A percentile compares a stretch with the other conserved stretches of the same genome.
These are phyloP conservation scores for Trogon melanurus DNA, from an alignment of 2,113 vertebrate species.

Conservation along the genomic window DNA sequence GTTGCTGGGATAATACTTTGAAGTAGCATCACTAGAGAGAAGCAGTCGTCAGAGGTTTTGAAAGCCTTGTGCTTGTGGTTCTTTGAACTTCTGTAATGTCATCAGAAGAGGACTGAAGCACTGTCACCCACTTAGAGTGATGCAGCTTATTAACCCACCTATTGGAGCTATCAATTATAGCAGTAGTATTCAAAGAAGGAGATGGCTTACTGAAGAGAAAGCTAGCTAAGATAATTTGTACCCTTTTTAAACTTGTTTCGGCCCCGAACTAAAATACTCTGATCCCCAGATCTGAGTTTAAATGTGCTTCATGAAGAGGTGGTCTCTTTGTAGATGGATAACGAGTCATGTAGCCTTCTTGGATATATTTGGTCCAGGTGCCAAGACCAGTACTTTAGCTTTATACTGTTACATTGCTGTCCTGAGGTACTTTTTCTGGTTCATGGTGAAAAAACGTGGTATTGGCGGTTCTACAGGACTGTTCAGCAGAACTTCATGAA, in stretches of 20 bases:
- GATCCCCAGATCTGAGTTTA: neutral
- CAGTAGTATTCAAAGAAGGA: neutral
- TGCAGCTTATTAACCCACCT: neutral
- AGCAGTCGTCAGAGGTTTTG: neutral
- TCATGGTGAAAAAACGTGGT: neutral
- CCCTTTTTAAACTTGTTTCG: neutral
- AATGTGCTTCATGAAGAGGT: neutral
- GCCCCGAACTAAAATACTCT: neutral
- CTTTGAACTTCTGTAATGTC: neutral
- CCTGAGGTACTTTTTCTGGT: neutral
- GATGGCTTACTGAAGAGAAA: neutral
- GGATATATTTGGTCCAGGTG: neutral
- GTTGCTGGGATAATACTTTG: neutral
- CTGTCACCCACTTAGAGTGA: neutral
- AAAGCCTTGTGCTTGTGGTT: neutral
- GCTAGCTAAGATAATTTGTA: neutral
- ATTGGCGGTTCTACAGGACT: neutral
- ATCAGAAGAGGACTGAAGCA: neutral
- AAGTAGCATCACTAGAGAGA: neutral
- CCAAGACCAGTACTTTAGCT: neutral
- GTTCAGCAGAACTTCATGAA: neutral
- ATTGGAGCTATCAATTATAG: neutral
- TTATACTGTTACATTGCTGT: neutral
- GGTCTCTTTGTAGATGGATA: neutral
- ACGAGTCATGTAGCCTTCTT: neutral